phyloP scores from a whole-genome alignment of 2,797 vertebrate species.

The Odontamblyopus lacepedii region DNA sequence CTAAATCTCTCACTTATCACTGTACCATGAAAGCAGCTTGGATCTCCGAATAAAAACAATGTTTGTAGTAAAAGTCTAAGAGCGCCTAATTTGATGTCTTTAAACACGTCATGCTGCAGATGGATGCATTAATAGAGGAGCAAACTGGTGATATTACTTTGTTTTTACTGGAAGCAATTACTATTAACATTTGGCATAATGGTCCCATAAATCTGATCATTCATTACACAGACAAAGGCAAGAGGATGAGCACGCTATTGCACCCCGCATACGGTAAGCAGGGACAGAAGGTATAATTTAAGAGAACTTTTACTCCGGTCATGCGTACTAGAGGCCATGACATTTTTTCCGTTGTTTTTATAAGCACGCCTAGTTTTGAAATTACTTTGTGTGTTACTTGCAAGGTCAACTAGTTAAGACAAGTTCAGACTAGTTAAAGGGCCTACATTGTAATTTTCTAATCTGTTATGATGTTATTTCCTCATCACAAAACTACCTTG shows the following conservation, averaged over 20 bases:
- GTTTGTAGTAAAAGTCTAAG: conserved; percentile 59
- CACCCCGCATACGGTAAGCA: too few relatives aligned
- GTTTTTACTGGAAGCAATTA: conserved; percentile 66
- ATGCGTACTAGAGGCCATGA: neutral
- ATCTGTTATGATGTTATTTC: too few relatives aligned
- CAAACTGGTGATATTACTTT: conserved; percentile 58
- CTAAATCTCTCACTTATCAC: conserved; percentile 57
- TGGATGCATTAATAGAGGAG: conserved; percentile 63
- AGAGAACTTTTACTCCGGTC: neutral
- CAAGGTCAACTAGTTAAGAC: too few relatives aligned
- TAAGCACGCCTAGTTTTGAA: too few relatives aligned
- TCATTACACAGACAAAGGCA: conserved; percentile 23
- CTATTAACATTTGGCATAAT: conserved; percentile 50
- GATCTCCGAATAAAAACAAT: conserved; percentile 55
- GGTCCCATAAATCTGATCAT: conserved; percentile 44
- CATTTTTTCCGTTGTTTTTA: too few relatives aligned
- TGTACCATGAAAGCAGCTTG: conserved; percentile 40
- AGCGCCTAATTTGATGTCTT: conserved; percentile 63
- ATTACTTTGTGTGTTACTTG: too few relatives aligned
- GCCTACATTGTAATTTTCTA: too few relatives aligned
- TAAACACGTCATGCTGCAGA: conserved; percentile 62
- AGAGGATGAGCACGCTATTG: neutral
- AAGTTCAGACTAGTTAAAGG: too few relatives aligned
- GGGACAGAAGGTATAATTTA: neutral
- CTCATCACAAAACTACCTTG: too few relatives aligned